Percentiles rank a stretch among this genome's conserved stretches.
These are phyloP conservation scores for Montipora capitata DNA, from an alignment of 92 coral and sea anemone genomes.

Conservation along the genomic window DNA sequence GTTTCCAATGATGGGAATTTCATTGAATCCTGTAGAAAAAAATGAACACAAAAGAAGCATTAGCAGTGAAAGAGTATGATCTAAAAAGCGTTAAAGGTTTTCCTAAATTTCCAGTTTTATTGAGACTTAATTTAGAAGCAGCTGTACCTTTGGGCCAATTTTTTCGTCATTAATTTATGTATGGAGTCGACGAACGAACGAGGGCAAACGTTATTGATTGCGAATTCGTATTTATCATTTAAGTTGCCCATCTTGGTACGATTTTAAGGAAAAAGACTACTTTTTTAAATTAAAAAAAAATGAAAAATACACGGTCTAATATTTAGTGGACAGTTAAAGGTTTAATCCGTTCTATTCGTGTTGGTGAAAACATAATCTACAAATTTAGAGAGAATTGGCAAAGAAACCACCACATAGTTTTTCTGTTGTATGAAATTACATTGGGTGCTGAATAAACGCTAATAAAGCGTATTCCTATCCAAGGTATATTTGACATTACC, in stretches of 20 bases:
- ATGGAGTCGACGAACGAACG: slow-evolving; percentile 80
- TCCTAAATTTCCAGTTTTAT: slow-evolving; percentile 44
- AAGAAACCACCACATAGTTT: slow-evolving; percentile 24
- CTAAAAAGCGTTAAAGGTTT: slow-evolving; percentile 17
- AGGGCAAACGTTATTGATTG: slow-evolving; percentile 54
- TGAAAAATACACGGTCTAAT: background rate
- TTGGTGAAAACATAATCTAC: slow-evolving; percentile 22
- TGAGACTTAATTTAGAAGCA: slow-evolving; percentile 77
- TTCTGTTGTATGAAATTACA: slow-evolving; percentile 24
- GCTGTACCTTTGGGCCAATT: slow-evolving; percentile 80
- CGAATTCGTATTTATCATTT: slow-evolving; percentile 60
- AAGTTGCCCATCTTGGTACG: slow-evolving; percentile 7
- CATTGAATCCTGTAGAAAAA: slow-evolving; percentile 85
- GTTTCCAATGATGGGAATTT: slow-evolving; percentile 96
- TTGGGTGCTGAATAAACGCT: background rate
- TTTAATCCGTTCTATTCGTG: background rate
- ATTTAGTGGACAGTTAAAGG: no score
- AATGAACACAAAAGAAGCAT: slow-evolving; percentile 34
- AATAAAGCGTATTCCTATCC: background rate
- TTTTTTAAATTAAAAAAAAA: background rate
- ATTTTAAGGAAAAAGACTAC: slow-evolving; percentile 11
- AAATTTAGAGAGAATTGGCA: background rate
- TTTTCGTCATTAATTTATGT: slow-evolving; percentile 95
- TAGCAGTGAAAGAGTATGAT: slow-evolving; percentile 18
- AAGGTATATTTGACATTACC: slow-evolving; percentile 70